Percentiles rank a stretch among this genome's conserved stretches.
These are phyloP conservation scores for Spodoptera exigua DNA, from an alignment of 2,888 invertebrate species.

Conservation along the genomic window DNA sequence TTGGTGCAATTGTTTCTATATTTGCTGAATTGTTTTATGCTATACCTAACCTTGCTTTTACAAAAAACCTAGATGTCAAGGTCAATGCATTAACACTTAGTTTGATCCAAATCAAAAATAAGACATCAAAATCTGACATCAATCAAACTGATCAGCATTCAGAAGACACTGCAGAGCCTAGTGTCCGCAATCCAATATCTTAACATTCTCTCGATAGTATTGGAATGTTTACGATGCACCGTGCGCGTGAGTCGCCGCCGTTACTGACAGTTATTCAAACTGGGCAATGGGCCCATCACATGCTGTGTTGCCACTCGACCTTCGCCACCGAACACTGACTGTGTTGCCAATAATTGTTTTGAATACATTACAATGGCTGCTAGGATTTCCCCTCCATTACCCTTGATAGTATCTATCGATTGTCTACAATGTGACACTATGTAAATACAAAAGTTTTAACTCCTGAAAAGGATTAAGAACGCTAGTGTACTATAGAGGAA, in stretches of 20 bases:
- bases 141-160: background rate
- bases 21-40: too few species aligned
- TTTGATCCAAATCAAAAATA: too few species aligned
- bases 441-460: too few species aligned
- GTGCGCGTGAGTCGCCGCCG: constrained; percentile 55
- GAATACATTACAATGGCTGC: constrained; percentile 24
- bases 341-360: constrained; percentile 11
- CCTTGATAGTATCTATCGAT: too few species aligned
- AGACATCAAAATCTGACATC: background rate
- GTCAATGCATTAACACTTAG: too few species aligned
- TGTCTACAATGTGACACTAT: too few species aligned
- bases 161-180: constrained; percentile 1
- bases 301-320: constrained; percentile 23
- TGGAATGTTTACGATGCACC: constrained; percentile 54
- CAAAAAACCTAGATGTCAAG: too few species aligned
- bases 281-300: constrained; percentile 50
- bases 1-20: too few species aligned
- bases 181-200: constrained; percentile 22
- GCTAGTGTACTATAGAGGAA: too few species aligned
- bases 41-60: too few species aligned
- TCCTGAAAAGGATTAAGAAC: too few species aligned
- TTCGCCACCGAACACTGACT: constrained; percentile 10
- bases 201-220: constrained; percentile 35
- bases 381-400: constrained; percentile 31
- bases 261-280: constrained; percentile 67